Evolutionary conservation across 1,140 invertebrate species (phyloP), one percentile per base, ranked within the genome.

Genomic region (Ceratosolen solmsi): DNA sequence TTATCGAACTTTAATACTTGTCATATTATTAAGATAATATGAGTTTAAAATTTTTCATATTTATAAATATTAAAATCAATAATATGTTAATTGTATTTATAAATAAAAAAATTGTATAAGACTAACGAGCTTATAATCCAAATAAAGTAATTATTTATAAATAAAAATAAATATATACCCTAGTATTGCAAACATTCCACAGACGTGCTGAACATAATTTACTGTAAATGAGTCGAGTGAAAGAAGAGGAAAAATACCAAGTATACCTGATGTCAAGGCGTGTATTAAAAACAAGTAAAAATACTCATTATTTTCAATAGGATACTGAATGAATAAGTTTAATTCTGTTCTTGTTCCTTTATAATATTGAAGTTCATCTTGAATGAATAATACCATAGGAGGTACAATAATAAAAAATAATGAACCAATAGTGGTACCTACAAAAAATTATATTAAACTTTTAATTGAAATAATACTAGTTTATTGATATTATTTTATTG

Each of bases 121-220:
- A 46, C 13, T 46, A 5, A 13, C 5, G 5, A 46, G 41, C 5
- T 46, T 7, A 7, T 46, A 46, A 46, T 46, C 41, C 41, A 46
- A 46, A 46, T 46, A 46, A 46, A 46, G 13, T 46, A 46, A 46
- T 46, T 46, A 46, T 46, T 46, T 46, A 46, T 7, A 46, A 7
- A 46, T 46, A 7, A 49, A 49, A 51, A 56, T n/a, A 70, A 72
- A 25, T 5, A 51, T 30, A 65, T 63, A 85, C 84, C 82, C 76
- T 11, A 82, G 27, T 46, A 85, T 84, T 72, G 46, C n/a, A 11
- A 84, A 73, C 75, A 85, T 79, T n/a, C 76, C 83, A 77, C 63
- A 79, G 25, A 13, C 5, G 54, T 85, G 83, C 17, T 81, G 78
- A 33, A 72, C 8, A 46, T 13, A 82, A 38, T 65, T 30, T 1